Evolutionary conservation across 2,797 vertebrate species (phyloP).

Genomic region (Capromys pilorides): DNA sequence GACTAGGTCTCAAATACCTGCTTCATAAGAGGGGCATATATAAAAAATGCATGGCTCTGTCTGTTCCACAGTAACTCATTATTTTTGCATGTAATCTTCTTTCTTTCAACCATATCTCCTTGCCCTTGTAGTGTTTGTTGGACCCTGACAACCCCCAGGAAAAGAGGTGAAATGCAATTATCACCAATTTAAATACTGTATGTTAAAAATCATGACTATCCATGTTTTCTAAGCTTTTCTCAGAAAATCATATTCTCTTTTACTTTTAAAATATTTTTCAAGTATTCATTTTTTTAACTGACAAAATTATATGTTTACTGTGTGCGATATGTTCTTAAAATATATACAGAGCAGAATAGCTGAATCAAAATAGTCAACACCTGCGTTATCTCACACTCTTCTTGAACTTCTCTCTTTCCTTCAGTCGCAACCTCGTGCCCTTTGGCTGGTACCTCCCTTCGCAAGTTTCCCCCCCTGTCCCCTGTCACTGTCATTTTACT

Average conservation of each 20-base stretch:
- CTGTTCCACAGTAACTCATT: neutral
- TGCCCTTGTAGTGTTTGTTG: neutral
- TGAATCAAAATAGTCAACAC: neutral
- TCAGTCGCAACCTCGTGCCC: too few species aligned
- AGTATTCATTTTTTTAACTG: neutral
- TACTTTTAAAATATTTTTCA: conserved; percentile 25
- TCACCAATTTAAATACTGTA: neutral
- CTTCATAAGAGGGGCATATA: neutral
- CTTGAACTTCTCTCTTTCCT: neutral
- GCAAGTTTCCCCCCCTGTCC: rapidly evolving
- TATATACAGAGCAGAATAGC: neutral
- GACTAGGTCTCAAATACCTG: neutral
- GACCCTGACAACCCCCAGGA: neutral
- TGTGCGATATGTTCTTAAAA: neutral
- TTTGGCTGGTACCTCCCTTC: too few species aligned
- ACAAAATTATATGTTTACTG: neutral
- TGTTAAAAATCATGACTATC: neutral
- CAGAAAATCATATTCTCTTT: neutral
- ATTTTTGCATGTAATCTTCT: neutral
- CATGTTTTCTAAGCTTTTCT: neutral
- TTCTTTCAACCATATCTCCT: neutral
- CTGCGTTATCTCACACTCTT: neutral
- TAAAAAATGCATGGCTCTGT: neutral
- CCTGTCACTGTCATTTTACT: neutral
- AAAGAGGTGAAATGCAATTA: neutral